Evolutionary conservation across 1,140 invertebrate species (phyloP).

Genomic region (Venturia canescens): DNA sequence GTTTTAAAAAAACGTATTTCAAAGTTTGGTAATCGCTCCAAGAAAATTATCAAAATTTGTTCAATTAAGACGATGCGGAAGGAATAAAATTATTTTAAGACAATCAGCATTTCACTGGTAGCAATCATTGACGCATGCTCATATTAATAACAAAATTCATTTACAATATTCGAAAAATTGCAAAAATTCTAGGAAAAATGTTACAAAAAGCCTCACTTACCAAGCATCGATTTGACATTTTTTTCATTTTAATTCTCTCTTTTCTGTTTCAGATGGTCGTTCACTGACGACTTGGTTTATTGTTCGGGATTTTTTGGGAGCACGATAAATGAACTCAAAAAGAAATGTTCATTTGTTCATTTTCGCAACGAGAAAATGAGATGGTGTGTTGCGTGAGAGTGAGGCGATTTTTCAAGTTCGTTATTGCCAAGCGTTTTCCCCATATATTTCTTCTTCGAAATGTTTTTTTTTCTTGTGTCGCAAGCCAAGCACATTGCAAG

Average conservation of each 20-base stretch:
- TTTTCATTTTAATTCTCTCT: no score
- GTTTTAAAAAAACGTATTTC: constrained; percentile 19
- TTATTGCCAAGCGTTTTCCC: constrained; percentile 11
- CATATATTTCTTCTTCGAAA: background rate
- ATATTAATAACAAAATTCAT: constrained; percentile 34
- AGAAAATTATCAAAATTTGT: background rate
- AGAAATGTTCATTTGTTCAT: background rate
- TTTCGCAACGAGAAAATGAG: background rate
- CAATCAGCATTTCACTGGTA: constrained; percentile 8
- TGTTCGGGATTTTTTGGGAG: no score
- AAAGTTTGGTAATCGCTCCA: background rate
- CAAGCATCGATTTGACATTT: constrained; percentile 28
- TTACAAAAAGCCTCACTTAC: constrained; percentile 43
- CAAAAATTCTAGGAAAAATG: constrained; percentile 12
- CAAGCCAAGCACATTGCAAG: constrained; percentile 42
- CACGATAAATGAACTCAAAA: no score
- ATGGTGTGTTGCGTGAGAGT: constrained; percentile 25
- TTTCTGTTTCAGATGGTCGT: background rate
- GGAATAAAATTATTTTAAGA: background rate
- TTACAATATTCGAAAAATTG: background rate
- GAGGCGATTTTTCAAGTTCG: constrained; percentile 27
- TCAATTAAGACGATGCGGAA: background rate
- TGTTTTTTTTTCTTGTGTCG: background rate
- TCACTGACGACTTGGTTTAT: no score
- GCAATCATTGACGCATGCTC: background rate